phyloP scores from a whole-genome alignment of 2,888 invertebrate species.

The Archips xylosteana region DNA sequence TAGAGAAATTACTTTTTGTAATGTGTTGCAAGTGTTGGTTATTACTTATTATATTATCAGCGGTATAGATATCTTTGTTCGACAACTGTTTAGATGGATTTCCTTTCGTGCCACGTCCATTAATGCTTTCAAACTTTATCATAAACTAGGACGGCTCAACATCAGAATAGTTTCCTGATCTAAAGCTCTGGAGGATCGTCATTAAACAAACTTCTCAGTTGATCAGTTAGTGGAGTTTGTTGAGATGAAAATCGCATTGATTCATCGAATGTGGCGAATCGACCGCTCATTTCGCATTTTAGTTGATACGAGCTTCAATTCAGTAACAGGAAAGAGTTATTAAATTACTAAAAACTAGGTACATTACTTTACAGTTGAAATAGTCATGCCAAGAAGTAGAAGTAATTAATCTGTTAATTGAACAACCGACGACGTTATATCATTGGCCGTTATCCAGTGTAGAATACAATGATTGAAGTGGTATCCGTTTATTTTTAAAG shows the following conservation, averaged over 20 bases:
- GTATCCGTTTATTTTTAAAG: not conserved
- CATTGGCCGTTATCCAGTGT: slow-evolving; percentile 25
- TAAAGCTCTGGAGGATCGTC: slow-evolving; percentile 12
- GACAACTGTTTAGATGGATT: slow-evolving; percentile 12
- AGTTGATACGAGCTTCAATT: not conserved
- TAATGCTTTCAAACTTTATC: slow-evolving; percentile 15
- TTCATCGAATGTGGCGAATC: not conserved
- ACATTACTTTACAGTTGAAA: slow-evolving; percentile 7
- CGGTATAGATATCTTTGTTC: not conserved
- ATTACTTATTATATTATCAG: not conserved
- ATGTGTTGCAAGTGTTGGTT: not conserved
- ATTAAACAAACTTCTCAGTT: slow-evolving; percentile 21
- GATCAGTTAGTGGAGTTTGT: slow-evolving; percentile 21
- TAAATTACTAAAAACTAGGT: not conserved
- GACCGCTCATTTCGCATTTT: not conserved
- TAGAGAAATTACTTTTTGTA: slow-evolving; percentile 5
- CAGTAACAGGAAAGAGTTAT: not conserved
- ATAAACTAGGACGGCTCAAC: slow-evolving; percentile 14
- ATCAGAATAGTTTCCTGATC: slow-evolving; percentile 19
- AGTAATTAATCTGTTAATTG: not conserved
- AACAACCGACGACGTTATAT: slow-evolving; percentile 1
- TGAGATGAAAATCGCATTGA: slow-evolving; percentile 5
- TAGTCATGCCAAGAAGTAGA: not conserved
- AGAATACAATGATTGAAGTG: slow-evolving; percentile 8
- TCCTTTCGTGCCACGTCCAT: not conserved